phyloP scores from a whole-genome alignment of 2,888 invertebrate genomes.

The Pollenia labialis region DNA sequence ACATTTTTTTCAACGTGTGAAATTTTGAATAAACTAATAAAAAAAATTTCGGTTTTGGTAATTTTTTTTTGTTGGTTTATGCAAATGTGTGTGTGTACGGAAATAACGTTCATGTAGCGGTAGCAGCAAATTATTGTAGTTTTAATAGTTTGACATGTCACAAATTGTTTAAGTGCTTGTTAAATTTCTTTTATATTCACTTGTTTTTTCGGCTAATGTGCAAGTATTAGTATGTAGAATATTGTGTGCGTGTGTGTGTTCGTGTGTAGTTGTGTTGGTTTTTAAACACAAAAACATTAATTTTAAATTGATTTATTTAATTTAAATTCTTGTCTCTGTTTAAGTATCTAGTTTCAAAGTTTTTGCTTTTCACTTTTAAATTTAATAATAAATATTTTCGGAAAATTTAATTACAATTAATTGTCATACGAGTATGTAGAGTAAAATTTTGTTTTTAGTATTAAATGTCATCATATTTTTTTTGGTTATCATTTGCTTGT shows the following conservation, averaged over 20 bases:
- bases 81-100: not conserved
- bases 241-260: no score
- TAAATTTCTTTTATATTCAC: slow-evolving; percentile 42
- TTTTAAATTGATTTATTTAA: slow-evolving; percentile 25
- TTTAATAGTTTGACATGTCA: slow-evolving; percentile 54
- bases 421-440: not conserved
- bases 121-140: not conserved
- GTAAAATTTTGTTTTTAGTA: not conserved
- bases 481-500: not conserved
- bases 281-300: not conserved
- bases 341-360: not conserved
- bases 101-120: not conserved
- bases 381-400: not conserved
- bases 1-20: slow-evolving; percentile 30
- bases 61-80: not conserved
- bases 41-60: not conserved
- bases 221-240: not conserved
- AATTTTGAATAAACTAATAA: slow-evolving; percentile 1
- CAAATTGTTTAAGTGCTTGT: slow-evolving; percentile 64
- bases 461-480: not conserved
- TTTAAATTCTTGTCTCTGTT: not conserved
- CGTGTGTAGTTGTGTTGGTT: not conserved
- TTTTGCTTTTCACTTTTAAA: slow-evolving; percentile 23
- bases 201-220: not conserved
- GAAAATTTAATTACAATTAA: slow-evolving; percentile 39